A percentile compares a stretch with the other conserved stretches of the same genome.
phyloP scores from a whole-genome alignment of 2,888 invertebrate genomes.

The Latheticus oryzae region DNA sequence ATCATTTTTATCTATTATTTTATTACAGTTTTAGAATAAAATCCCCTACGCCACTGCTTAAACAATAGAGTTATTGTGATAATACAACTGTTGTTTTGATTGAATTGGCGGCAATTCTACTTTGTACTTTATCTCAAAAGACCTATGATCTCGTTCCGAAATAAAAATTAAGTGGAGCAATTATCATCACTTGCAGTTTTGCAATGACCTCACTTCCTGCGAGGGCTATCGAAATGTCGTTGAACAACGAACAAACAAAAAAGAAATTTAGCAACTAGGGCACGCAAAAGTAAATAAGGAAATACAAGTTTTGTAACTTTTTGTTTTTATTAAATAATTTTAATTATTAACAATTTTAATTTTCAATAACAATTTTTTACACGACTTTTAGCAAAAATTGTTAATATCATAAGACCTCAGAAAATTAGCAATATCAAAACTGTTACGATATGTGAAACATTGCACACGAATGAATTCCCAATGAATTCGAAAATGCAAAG shows the following conservation, averaged over 20 bases:
- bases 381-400: too few species aligned
- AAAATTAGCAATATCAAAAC: too few species aligned
- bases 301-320: too few species aligned
- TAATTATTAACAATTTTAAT: too few species aligned
- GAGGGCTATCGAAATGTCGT: conserved; percentile 5
- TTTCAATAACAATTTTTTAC: too few species aligned
- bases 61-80: conserved; percentile 18
- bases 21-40: not conserved
- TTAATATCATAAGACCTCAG: too few species aligned
- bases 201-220: conserved; percentile 40
- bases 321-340: too few species aligned
- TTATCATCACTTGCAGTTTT: conserved; percentile 37
- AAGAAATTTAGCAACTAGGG: conserved; percentile 13
- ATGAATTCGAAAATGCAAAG: too few species aligned
- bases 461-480: too few species aligned
- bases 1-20: not conserved
- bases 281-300: too few species aligned
- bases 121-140: conserved; percentile 25
- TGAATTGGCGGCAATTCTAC: conserved; percentile 31
- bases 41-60: conserved; percentile 15
- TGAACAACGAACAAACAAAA: conserved; percentile 15
- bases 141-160: conserved; percentile 29
- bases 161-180: conserved; percentile 38
- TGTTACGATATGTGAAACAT: too few species aligned
- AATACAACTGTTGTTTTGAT: conserved; percentile 28